phyloP scores from a whole-genome alignment of 2,888 invertebrate species.

The Muschampia plurimacula region DNA sequence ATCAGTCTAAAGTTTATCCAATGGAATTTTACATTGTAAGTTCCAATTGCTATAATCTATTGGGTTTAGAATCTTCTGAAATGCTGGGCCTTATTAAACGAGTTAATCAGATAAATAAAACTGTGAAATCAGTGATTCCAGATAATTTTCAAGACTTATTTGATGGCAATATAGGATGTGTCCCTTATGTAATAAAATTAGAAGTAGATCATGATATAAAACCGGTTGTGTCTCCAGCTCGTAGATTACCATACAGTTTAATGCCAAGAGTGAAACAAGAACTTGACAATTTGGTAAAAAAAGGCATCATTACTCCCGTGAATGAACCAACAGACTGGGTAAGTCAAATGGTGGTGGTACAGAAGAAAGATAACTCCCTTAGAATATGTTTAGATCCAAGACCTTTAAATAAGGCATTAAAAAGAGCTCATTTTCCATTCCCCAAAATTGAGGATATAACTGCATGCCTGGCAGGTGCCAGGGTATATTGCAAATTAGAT shows the following conservation, averaged over 20 bases:
- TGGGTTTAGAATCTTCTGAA: neutral
- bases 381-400: slow-evolving; percentile 4
- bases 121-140: neutral
- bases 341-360: slow-evolving; percentile 4
- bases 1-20: neutral
- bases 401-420: neutral
- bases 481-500: neutral
- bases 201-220: neutral
- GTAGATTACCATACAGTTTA: slow-evolving; percentile 1
- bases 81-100: neutral
- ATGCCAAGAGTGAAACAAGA: slow-evolving; percentile 2
- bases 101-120: neutral
- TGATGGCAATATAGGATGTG: slow-evolving; percentile 2
- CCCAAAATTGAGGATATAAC: neutral
- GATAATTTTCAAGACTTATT: neutral
- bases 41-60: neutral
- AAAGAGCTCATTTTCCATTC: slow-evolving; percentile 1
- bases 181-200: neutral
- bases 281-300: slow-evolving; percentile 1
- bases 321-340: slow-evolving; percentile 6
- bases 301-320: slow-evolving; percentile 3
- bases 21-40: neutral
- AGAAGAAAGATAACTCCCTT: slow-evolving; percentile 1
- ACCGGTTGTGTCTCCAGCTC: neutral
- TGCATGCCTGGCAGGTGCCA: neutral